Conservation (phyloP, 2,888 invertebrate species). For the Eugnorisma glareosa region DNA sequence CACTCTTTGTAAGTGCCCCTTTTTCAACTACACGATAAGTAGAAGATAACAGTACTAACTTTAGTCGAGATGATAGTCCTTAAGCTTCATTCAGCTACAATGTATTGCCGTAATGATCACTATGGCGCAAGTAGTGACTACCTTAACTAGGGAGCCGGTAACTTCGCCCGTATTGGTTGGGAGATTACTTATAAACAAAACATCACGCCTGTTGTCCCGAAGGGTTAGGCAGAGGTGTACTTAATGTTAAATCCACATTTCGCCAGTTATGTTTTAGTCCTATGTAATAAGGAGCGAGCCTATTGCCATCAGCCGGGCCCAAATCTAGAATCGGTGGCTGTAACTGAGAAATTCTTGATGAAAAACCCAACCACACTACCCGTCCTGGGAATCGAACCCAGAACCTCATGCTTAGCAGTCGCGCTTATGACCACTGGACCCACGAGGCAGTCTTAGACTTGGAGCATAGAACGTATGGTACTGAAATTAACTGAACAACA, state of each 20-base stretch:
- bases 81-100: constrained; percentile 48
- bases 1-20: neutral
- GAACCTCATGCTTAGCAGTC: neutral
- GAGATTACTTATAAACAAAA: neutral
- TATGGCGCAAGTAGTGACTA: constrained; percentile 40
- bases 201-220: neutral
- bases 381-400: neutral
- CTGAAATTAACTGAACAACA: neutral
- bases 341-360: neutral
- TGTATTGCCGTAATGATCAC: constrained; percentile 57
- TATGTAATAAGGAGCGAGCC: neutral
- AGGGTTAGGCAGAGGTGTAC: neutral
- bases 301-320: neutral
- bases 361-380: neutral
- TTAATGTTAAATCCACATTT: neutral
- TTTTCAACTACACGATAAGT: constrained; percentile 45
- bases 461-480: neutral
- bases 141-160: neutral
- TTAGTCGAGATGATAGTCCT: constrained; percentile 43
- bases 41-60: constrained; percentile 39
- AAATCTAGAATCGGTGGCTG: too few species aligned
- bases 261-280: neutral
- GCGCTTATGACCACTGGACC: neutral
- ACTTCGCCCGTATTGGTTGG: constrained; percentile 11
- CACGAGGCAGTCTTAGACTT: too few species aligned